Conservation (phyloP, 2,888 invertebrate species). For the Ectropis crepuscularia region DNA sequence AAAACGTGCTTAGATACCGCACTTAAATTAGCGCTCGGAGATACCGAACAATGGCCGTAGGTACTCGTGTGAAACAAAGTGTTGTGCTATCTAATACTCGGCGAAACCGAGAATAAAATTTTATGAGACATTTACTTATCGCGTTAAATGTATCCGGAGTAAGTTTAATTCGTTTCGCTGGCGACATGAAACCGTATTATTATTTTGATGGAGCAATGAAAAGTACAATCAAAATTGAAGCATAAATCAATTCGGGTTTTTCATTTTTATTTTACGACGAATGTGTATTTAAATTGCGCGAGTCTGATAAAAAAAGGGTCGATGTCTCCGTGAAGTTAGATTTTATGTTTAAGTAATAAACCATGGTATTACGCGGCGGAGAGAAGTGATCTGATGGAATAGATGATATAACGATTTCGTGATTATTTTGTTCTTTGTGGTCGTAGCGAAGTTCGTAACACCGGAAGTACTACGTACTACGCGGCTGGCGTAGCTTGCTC, state of each 20-base stretch:
- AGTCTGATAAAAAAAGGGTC: constrained; percentile 1
- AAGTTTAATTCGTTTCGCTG: constrained; percentile 22
- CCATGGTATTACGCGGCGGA: neutral
- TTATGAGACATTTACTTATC: constrained; percentile 29
- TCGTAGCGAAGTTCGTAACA: constrained; percentile 15
- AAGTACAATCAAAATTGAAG: constrained; percentile 11
- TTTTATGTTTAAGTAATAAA: constrained; percentile 1
- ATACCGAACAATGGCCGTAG: constrained; percentile 14
- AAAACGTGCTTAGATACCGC: constrained; percentile 16
- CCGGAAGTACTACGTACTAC: constrained; percentile 1
- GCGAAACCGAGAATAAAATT: constrained; percentile 19
- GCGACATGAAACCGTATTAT: constrained; percentile 15
- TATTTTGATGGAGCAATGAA: constrained; percentile 17
- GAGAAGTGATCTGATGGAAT: constrained; percentile 3
- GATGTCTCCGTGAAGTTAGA: constrained; percentile 2
- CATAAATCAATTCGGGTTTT: constrained; percentile 13
- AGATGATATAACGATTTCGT: constrained; percentile 4
- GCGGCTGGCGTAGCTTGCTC: constrained; percentile 10
- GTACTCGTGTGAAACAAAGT: constrained; percentile 13
- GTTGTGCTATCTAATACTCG: constrained; percentile 12
- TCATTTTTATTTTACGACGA: constrained; percentile 6
- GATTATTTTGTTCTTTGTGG: constrained; percentile 7
- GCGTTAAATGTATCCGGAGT: constrained; percentile 22
- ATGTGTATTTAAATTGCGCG: constrained; percentile 4
- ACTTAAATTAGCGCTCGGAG: neutral